Evolutionary conservation across 30 jellyfish, hydroid and myxozoan genomes (phyloP).

Genomic region (Rhopilema esculentum): DNA sequence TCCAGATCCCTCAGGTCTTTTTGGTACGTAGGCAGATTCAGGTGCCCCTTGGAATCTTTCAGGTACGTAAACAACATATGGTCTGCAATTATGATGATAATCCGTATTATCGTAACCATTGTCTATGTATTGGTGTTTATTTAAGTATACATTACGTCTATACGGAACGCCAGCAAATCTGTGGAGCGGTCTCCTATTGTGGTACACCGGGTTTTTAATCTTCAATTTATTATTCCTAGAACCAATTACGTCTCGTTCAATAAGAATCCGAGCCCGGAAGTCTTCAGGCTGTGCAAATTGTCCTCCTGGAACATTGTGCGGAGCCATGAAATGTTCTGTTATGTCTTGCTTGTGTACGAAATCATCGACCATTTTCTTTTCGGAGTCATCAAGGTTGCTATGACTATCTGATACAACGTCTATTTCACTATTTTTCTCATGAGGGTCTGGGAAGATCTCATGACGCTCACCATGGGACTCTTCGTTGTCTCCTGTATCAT

Average conservation of each 20-base stretch:
- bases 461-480: conserved; percentile 32
- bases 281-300: conserved; percentile 67
- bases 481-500: neutral
- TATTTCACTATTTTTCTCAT: conserved; percentile 62
- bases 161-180: neutral
- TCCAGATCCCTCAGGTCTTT: neutral
- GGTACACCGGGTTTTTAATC: neutral
- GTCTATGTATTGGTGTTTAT: conserved; percentile 40
- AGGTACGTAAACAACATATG: conserved; percentile 53
- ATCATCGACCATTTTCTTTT: conserved; percentile 27
- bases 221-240: neutral
- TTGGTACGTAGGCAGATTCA: neutral
- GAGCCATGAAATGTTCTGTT: conserved; percentile 33
- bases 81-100: conserved; percentile 55
- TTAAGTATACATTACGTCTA: conserved; percentile 9
- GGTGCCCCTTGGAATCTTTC: conserved; percentile 15
- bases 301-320: conserved; percentile 34
- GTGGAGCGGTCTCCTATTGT: neutral
- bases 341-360: conserved; percentile 27
- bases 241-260: conserved; percentile 61
- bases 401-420: conserved; percentile 56
- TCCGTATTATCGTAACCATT: conserved; percentile 19
- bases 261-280: conserved; percentile 40
- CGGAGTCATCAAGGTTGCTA: conserved; percentile 55
- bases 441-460: conserved; percentile 43